Evolutionary conservation across 2,888 invertebrate species (phyloP), one percentile per base, ranked within the genome.

Genomic region (Tetheella fluctuosa): DNA sequence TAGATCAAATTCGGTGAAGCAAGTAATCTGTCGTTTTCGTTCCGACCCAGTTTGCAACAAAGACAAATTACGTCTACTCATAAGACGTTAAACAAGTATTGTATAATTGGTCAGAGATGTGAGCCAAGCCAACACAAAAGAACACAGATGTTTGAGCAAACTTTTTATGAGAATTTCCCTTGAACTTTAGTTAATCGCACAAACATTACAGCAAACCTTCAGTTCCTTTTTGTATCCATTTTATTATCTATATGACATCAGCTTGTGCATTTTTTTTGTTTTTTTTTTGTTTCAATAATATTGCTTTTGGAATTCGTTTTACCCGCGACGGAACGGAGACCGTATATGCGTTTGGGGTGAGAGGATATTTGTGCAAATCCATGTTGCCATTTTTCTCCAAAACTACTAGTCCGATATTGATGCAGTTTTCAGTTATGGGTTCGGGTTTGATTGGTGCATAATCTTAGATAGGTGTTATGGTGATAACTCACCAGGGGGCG

Each of bases 1-100:
- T 73, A 75, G 73, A 70, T 65, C 63, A 66, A 70, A 74, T 79
- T 77, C 70, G 62, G 70, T 72, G 70, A 76, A 78, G 64, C 59
- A 17, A 48, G 39, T 57, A 57, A 42, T 57, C 15, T 72, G 62
- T 13, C 57, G 48, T 57, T 25, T 10, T 58, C 52, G 48, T 48
- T 48, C 20, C 48, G 48, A 52, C 58, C 58, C 52, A 52, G 30
- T 58, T 58, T 15, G 52, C 17, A 52, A 20, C 20, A 58, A 30
- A 42, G 61, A 59, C 60, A 54, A 59, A 65, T 69, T 65, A 59
- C 54, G 59, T 34, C 20, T 17, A 23, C 25, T 42, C 23, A 30
- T 20, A 30, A 30, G 42, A 48, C 48, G 20, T 20, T 57, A 52
- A 30, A 25, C 52, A 37, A 55, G 57, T 28, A 25, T 63, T 59